A percentile compares a stretch with the other conserved stretches of the same genome.
Evolutionary conservation across 2,888 invertebrate genomes (phyloP).

Genomic region (Gymnoscelis rufifasciata): DNA sequence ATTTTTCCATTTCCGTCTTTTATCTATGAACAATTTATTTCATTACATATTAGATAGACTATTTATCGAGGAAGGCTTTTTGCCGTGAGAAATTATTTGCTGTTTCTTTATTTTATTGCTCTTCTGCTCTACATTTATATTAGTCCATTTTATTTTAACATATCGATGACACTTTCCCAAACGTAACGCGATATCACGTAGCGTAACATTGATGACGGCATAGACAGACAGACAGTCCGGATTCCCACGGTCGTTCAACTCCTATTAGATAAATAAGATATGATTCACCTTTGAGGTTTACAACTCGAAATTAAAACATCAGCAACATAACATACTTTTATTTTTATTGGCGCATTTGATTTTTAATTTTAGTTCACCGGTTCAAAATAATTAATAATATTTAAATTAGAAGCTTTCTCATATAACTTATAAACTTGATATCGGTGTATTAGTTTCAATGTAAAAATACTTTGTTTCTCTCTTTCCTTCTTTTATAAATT

Average conservation of each 20-base stretch:
- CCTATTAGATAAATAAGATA: conserved; percentile 5
- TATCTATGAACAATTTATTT: no score
- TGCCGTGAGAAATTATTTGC: no score
- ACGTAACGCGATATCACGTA: conserved; percentile 48
- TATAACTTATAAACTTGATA: no score
- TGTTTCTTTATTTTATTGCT: neutral
- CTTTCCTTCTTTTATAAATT: no score
- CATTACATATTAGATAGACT: no score
- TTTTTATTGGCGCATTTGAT: neutral
- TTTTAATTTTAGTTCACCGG: neutral
- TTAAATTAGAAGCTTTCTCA: no score
- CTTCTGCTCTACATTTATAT: neutral
- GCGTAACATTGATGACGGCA: conserved; percentile 30
- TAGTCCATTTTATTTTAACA: conserved; percentile 37
- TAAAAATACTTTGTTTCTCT: no score
- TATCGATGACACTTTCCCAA: conserved; percentile 71
- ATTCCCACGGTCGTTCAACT: conserved; percentile 15
- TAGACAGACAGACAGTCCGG: neutral
- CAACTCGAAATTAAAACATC: neutral
- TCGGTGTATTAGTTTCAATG: no score
- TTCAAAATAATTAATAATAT: no score
- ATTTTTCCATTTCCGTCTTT: no score
- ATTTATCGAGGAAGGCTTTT: no score
- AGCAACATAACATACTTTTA: neutral
- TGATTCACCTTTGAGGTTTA: neutral